Evolutionary conservation across 2,888 invertebrate species (phyloP).

Genomic region (Poecilus cupreus): DNA sequence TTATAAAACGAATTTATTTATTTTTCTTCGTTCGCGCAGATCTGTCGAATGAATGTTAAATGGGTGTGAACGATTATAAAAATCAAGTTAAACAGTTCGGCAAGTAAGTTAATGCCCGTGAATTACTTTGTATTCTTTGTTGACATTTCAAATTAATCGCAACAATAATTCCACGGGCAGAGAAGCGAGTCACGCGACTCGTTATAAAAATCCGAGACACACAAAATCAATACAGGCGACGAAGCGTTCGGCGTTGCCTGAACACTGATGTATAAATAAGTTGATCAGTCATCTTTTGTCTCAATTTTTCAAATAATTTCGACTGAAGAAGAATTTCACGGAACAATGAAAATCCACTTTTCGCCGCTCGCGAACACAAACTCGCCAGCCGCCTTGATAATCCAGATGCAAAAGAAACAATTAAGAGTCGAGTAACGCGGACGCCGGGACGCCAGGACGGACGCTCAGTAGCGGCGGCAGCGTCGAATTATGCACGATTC

Average conservation of each 20-base stretch:
- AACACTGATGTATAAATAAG: constrained; percentile 35
- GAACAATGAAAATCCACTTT: constrained; percentile 25
- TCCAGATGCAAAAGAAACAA: constrained; percentile 47
- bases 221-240: constrained; percentile 6
- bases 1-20: too few relatives aligned
- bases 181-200: constrained; percentile 6
- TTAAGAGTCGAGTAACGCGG: constrained; percentile 35
- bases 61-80: constrained; percentile 4
- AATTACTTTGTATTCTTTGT: constrained; percentile 7
- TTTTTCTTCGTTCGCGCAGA: too few relatives aligned
- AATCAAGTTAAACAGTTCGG: not conserved
- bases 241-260: not conserved
- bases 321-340: constrained; percentile 11
- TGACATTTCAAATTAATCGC: constrained; percentile 27
- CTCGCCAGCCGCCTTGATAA: constrained; percentile 26
- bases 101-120: not conserved
- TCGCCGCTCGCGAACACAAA: too few relatives aligned
- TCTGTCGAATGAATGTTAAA: not conserved
- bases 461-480: too few relatives aligned
- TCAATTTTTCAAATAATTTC: constrained; percentile 34
- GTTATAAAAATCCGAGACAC: constrained; percentile 24
- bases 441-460: too few relatives aligned
- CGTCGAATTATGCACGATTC: constrained; percentile 39
- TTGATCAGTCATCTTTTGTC: constrained; percentile 32
- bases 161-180: not conserved